A percentile compares a stretch with the other conserved stretches of the same genome.
Conservation (phyloP, 2,797 vertebrate genomes). For the Benthosema pterotum region DNA sequence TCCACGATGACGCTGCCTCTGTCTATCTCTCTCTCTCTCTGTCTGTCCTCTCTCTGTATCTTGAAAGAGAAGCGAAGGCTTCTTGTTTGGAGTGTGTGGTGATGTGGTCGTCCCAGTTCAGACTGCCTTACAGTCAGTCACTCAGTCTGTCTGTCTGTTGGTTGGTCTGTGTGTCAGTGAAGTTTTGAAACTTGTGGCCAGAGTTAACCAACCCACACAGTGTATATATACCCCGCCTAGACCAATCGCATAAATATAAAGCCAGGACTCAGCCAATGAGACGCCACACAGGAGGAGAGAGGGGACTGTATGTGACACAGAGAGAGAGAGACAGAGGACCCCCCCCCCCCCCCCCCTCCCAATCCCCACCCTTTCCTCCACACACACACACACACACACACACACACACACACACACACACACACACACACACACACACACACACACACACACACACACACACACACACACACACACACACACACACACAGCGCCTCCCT, state of each 20-base stretch:
- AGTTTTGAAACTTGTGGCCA: slow-evolving; percentile 83
- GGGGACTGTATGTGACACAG: slow-evolving; percentile 43
- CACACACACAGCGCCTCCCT: slow-evolving; percentile 17
- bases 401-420: slow-evolving; percentile 5
- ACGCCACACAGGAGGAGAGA: slow-evolving; percentile 51
- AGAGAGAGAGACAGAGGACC: neutral
- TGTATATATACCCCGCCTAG: slow-evolving; percentile 84
- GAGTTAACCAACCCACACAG: slow-evolving; percentile 76
- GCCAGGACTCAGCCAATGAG: slow-evolving; percentile 69
- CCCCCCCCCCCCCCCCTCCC: slow-evolving; percentile 57
- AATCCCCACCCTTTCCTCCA: slow-evolving; percentile 60
- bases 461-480: slow-evolving; percentile 49
- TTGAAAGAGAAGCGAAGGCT: slow-evolving; percentile 34
- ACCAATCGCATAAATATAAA: slow-evolving; percentile 81
- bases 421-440: slow-evolving; percentile 41
- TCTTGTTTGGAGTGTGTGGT: slow-evolving; percentile 61
- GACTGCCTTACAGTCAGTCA: slow-evolving; percentile 53
- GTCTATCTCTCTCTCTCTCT: slow-evolving; percentile 41
- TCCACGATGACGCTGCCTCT: slow-evolving; percentile 48
- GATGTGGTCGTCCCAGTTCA: slow-evolving; percentile 55
- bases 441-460: slow-evolving; percentile 42
- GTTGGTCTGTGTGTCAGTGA: slow-evolving; percentile 57
- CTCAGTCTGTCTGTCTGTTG: slow-evolving; percentile 46
- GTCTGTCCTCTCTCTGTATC: slow-evolving; percentile 11
- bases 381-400: slow-evolving; percentile 37